phyloP scores from a whole-genome alignment of 1,140 invertebrate species.

The Notospermus geniculatus region DNA sequence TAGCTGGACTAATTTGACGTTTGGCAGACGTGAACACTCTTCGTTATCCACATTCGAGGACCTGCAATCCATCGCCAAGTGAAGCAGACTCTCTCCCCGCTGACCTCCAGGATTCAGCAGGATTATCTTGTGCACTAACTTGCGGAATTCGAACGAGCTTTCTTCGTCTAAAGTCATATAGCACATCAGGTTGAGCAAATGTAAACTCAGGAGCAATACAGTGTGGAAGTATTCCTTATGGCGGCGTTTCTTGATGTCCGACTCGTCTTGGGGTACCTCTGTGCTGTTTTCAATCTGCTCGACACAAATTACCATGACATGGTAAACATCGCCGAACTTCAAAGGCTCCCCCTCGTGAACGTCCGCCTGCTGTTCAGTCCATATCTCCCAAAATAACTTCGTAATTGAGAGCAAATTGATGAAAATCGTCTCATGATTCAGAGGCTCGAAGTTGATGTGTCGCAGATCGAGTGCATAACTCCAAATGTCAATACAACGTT shows the following conservation, averaged over 20 bases:
- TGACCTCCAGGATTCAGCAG: slow-evolving; percentile 69
- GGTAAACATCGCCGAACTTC: slow-evolving; percentile 69
- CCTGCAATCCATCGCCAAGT: slow-evolving; percentile 66
- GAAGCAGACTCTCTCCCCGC: slow-evolving; percentile 77
- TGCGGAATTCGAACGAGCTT: slow-evolving; percentile 55
- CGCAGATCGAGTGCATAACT: slow-evolving; percentile 85
- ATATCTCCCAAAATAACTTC: slow-evolving; percentile 84
- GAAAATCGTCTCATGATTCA: slow-evolving; percentile 90
- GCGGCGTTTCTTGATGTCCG: slow-evolving; percentile 51
- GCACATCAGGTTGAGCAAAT: slow-evolving; percentile 50
- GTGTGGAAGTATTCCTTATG: slow-evolving; percentile 32
- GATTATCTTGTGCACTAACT: slow-evolving; percentile 65
- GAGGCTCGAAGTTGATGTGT: slow-evolving; percentile 73
- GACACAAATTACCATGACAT: slow-evolving; percentile 68
- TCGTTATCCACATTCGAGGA: slow-evolving; percentile 4
- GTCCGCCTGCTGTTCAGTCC: slow-evolving; percentile 37
- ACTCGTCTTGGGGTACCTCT: not conserved
- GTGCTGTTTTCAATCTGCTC: slow-evolving; percentile 57
- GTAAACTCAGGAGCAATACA: slow-evolving; percentile 58
- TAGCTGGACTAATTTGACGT: slow-evolving; percentile 67
- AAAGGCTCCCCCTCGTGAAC: slow-evolving; percentile 66
- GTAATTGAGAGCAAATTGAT: slow-evolving; percentile 86
- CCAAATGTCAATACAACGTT: slow-evolving; percentile 87
- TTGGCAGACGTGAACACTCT: slow-evolving; percentile 7
- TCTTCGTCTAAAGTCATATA: slow-evolving; percentile 56